Evolutionary conservation across 2,797 vertebrate genomes (phyloP), one percentile per base, ranked within the genome.

Genomic region (Halcyon leucocephala): DNA sequence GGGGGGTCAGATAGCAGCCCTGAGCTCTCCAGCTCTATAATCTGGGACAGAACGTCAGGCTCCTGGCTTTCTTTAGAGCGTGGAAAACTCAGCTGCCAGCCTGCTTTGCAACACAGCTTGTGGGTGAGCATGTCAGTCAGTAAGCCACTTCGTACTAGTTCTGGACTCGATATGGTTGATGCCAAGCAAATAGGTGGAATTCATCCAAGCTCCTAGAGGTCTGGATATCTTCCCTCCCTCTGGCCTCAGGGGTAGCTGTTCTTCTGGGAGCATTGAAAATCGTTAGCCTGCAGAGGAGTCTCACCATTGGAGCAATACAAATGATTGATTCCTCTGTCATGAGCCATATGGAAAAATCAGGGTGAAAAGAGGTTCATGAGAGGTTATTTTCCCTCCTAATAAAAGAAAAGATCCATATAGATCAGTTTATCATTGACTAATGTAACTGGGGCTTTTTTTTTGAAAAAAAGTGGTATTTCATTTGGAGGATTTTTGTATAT

Each of bases 131-230:
- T 52, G 46, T 76, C 85, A 76, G 61, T 91, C 79, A 83, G 61
- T 71, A 74, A 91, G 71, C 69, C 1, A 4, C 76, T 66, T 62
- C 0, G 0, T 74, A 64, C 89, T 86, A 33, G 87, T 83, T 77
- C 84, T 80, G 79, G 65, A 19, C 51, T 62, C 35, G 62, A 19
- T 31, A 2, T 26, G 29, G 62, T 13, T 48, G 46, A 39, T 84
- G 80, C 87, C 82, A 95, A 73, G 80, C 82, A 72, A 94, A 92
- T 79, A 66, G 1, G 0, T 94, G 93, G 93, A 96, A 93, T 61
- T 72, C 29, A 72, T 92, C 89, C 94, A 91, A 20, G n/a, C 87
- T 86, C 31, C 31, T 39, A 69, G 77, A 79, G 77, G 87, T 76
- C 66, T 76, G 58, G 80, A 7, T 91, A 18, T 91, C 90, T 80